phyloP scores from a whole-genome alignment of 2,888 invertebrate species.

The Pseudococcus jackbeardsleyi region DNA sequence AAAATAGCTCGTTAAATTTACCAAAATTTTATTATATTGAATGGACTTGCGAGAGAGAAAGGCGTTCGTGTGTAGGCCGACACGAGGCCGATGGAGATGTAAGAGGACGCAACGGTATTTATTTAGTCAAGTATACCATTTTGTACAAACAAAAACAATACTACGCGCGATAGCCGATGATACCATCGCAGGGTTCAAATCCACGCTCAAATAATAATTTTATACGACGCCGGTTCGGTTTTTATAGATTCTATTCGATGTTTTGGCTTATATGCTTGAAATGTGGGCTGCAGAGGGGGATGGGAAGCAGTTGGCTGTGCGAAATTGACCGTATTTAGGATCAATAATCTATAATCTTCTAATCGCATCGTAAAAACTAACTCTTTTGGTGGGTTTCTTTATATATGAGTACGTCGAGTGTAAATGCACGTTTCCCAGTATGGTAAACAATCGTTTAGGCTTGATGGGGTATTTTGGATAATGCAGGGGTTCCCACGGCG shows the following conservation, averaged over 20 bases:
- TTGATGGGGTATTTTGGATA: background rate
- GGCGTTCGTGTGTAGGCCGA: background rate
- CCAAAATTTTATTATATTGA: slow-evolving; percentile 5
- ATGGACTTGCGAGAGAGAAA: background rate
- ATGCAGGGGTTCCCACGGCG: background rate
- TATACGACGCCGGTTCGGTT: background rate
- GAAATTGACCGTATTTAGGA: slow-evolving; percentile 5
- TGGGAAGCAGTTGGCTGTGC: background rate
- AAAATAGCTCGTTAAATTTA: slow-evolving; percentile 21
- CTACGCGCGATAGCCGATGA: background rate
- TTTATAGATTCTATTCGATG: background rate
- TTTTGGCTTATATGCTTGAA: background rate
- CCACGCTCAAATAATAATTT: slow-evolving; percentile 28
- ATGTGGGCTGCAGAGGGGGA: background rate
- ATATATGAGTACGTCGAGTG: background rate
- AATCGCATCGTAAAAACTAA: slow-evolving; percentile 21
- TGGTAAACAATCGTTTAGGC: background rate
- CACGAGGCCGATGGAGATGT: background rate
- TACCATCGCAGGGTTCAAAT: background rate
- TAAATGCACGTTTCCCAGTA: background rate
- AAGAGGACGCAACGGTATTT: background rate
- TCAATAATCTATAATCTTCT: slow-evolving; percentile 39
- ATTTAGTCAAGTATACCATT: slow-evolving; percentile 32
- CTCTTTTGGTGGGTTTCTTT: background rate
- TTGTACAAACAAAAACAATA: slow-evolving; percentile 6